Evolutionary conservation across 2,888 invertebrate genomes (phyloP).

Genomic region (Papilio protenor): DNA sequence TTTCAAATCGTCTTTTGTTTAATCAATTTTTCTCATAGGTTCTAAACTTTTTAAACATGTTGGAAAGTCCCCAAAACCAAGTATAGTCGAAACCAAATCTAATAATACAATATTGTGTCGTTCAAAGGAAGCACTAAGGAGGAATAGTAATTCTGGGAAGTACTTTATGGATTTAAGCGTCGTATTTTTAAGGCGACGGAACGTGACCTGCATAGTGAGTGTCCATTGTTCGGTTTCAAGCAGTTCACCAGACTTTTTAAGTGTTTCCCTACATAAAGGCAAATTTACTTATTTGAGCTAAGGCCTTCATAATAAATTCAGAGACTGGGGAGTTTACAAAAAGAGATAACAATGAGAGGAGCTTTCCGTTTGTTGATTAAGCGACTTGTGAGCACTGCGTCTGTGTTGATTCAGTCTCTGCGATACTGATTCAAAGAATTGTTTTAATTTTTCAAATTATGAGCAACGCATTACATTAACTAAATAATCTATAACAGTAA

Average conservation of each 20-base stretch:
- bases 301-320: slow-evolving; percentile 71
- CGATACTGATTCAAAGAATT: neutral
- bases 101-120: slow-evolving; percentile 72
- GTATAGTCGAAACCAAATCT: slow-evolving; percentile 54
- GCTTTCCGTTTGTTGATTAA: slow-evolving; percentile 70
- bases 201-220: slow-evolving; percentile 75
- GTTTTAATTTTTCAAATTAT: neutral
- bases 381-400: slow-evolving; percentile 53
- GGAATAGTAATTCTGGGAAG: slow-evolving; percentile 78
- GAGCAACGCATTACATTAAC: neutral
- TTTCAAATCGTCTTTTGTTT: neutral
- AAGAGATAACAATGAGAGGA: slow-evolving; percentile 66
- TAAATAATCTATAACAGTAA: neutral
- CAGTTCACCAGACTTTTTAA: slow-evolving; percentile 62
- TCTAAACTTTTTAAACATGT: neutral
- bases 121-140: slow-evolving; percentile 74
- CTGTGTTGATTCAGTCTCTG: slow-evolving; percentile 33
- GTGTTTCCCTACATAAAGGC: slow-evolving; percentile 71
- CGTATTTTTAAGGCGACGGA: slow-evolving; percentile 81
- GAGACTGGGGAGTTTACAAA: slow-evolving; percentile 64
- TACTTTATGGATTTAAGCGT: slow-evolving; percentile 81
- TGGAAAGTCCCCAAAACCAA: neutral
- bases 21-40: neutral
- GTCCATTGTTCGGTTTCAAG: slow-evolving; percentile 76
- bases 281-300: slow-evolving; percentile 80